phyloP scores from a whole-genome alignment of 2,888 invertebrate genomes.

The Ichneumoninae sp. region DNA sequence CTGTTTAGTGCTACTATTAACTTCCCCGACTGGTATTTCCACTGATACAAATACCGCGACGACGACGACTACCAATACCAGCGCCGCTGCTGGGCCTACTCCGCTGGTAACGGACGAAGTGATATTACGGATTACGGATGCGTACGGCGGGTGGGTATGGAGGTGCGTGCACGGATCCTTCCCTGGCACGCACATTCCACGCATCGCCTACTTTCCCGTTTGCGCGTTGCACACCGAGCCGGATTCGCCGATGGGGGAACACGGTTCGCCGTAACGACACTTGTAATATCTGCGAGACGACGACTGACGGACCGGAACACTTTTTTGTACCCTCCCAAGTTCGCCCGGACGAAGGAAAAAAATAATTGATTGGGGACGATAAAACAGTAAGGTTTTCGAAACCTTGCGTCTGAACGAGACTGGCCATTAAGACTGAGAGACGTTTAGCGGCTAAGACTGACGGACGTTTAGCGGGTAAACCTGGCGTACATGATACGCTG shows the following conservation, averaged over 20 bases:
- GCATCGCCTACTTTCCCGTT: constrained; percentile 66
- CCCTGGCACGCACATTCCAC: constrained; percentile 55
- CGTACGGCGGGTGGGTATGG: constrained; percentile 51
- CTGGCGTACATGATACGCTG: constrained; percentile 50
- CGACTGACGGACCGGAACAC: constrained; percentile 3
- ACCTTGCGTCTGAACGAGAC: constrained; percentile 45
- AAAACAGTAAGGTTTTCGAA: background rate
- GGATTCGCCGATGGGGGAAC: constrained; percentile 30
- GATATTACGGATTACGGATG: constrained; percentile 68
- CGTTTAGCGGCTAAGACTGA: constrained; percentile 44
- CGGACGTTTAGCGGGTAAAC: constrained; percentile 39
- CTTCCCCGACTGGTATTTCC: constrained; percentile 5
- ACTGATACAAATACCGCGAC: constrained; percentile 15
- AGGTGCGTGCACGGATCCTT: constrained; percentile 60
- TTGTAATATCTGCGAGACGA: constrained; percentile 10
- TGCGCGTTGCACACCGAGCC: constrained; percentile 39
- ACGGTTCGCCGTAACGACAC: constrained; percentile 5
- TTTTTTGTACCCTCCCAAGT: background rate
- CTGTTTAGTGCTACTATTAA: constrained; percentile 23
- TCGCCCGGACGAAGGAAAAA: background rate
- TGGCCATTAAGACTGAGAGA: constrained; percentile 49
- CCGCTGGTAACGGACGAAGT: constrained; percentile 61
- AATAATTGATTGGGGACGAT: background rate
- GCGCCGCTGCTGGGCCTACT: constrained; percentile 15
- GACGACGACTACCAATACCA: constrained; percentile 1